These are phyloP conservation scores for Manis pentadactyla DNA, from an alignment of 2,797 vertebrate genomes.

Conservation along the genomic window DNA sequence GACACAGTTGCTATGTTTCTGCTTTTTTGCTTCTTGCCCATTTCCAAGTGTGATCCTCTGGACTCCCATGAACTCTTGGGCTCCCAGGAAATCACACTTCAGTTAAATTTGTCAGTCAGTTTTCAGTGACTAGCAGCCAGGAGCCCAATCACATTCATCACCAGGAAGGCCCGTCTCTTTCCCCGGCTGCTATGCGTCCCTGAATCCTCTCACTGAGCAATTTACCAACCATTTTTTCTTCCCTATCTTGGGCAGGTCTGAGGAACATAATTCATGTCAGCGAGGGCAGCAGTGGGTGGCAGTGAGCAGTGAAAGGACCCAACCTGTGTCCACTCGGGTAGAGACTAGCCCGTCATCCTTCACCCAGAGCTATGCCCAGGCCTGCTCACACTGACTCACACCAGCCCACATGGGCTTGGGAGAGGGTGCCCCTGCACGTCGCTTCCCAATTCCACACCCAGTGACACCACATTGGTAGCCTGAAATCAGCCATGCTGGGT, in stretches of 20 bases:
- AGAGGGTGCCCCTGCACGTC: too few species aligned
- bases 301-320: background rate
- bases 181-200: background rate
- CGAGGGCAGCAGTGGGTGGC: background rate
- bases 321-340: background rate
- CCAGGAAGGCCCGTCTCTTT: background rate
- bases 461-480: background rate
- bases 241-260: background rate
- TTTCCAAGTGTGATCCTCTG: background rate
- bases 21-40: background rate
- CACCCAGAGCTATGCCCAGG: background rate
- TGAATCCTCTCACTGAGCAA: background rate
- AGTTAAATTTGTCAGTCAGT: background rate
- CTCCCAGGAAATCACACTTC: conserved; percentile 12
- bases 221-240: background rate
- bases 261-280: background rate
- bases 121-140: background rate
- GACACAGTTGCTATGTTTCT: background rate
- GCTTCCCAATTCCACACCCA: background rate
- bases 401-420: background rate
- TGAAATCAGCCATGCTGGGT: background rate
- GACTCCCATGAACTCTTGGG: background rate
- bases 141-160: background rate
- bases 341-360: background rate
- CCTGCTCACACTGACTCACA: background rate